Evolutionary conservation across 1,140 invertebrate genomes (phyloP).

Genomic region (Sycophaga agraensis): DNA sequence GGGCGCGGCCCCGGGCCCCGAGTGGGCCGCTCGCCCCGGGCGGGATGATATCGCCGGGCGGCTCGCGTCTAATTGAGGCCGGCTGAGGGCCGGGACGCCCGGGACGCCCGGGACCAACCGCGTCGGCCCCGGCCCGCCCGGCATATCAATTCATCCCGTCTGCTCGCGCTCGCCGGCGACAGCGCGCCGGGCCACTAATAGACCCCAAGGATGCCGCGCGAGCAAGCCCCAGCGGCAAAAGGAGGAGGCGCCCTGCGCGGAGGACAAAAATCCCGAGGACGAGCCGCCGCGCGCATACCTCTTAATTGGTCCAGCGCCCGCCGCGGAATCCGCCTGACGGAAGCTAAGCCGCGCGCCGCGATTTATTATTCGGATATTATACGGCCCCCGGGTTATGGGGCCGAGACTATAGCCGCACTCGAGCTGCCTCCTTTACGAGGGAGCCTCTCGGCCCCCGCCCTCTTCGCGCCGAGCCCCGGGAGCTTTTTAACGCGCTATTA

Average conservation of each 20-base stretch:
- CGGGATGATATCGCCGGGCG: too few relatives aligned
- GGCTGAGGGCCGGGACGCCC: neutral
- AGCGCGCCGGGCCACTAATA: constrained; percentile 10
- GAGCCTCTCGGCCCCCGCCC: neutral
- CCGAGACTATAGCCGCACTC: too few relatives aligned
- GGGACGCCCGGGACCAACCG: constrained; percentile 18
- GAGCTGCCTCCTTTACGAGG: neutral
- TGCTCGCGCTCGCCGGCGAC: neutral
- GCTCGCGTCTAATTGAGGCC: constrained; percentile 6
- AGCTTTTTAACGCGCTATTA: neutral
- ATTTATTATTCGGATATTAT: too few relatives aligned
- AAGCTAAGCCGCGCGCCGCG: too few relatives aligned
- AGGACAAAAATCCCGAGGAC: neutral
- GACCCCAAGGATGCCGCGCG: neutral
- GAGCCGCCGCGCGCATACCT: constrained; percentile 20
- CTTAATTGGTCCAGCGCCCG: constrained; percentile 19
- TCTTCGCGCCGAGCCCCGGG: neutral
- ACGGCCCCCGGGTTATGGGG: neutral
- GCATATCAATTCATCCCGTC: constrained; percentile 14
- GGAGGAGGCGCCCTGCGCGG: neutral
- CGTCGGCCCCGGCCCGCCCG: constrained; percentile 1
- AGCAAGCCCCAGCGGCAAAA: neutral
- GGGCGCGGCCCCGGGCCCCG: too few relatives aligned
- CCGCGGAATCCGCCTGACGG: neutral
- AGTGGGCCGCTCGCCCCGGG: too few relatives aligned